phyloP scores from a whole-genome alignment of 2,888 invertebrate species.

The Smittia aterrima region DNA sequence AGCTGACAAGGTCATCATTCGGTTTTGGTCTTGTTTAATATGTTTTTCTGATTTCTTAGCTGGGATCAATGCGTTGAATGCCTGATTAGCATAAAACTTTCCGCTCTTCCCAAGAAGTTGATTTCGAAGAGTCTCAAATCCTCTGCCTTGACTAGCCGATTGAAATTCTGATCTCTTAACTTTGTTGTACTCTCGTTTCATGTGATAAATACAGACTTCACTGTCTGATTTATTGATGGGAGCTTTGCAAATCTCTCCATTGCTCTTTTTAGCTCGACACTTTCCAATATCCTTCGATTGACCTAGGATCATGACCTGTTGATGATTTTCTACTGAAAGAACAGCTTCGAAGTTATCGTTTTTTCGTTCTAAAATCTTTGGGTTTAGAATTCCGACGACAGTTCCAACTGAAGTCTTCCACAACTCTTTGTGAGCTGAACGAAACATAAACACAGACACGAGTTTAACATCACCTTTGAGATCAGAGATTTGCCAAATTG shows the following conservation, averaged over 20 bases:
- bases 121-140: conserved; percentile 65
- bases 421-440: conserved; percentile 72
- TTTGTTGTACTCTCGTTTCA: conserved; percentile 82
- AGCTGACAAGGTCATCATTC: conserved; percentile 62
- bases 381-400: conserved; percentile 84
- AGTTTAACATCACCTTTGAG: conserved; percentile 74
- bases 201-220: conserved; percentile 84
- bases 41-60: conserved; percentile 65
- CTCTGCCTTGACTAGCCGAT: conserved; percentile 65
- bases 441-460: conserved; percentile 78
- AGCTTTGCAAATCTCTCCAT: conserved; percentile 73
- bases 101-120: conserved; percentile 75
- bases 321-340: conserved; percentile 72
- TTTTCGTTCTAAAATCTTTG: conserved; percentile 68
- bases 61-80: conserved; percentile 63
- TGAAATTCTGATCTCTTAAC: conserved; percentile 73
- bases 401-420: conserved; percentile 82
- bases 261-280: conserved; percentile 73
- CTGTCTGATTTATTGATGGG: conserved; percentile 73
- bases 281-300: conserved; percentile 83
- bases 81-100: conserved; percentile 76
- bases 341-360: conserved; percentile 69
- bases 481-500: conserved; percentile 85
- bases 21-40: conserved; percentile 63
- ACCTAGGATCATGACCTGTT: conserved; percentile 79